Conservation (phyloP, 2,113 vertebrate genomes). For the Kryptolebias marmoratus region DNA sequence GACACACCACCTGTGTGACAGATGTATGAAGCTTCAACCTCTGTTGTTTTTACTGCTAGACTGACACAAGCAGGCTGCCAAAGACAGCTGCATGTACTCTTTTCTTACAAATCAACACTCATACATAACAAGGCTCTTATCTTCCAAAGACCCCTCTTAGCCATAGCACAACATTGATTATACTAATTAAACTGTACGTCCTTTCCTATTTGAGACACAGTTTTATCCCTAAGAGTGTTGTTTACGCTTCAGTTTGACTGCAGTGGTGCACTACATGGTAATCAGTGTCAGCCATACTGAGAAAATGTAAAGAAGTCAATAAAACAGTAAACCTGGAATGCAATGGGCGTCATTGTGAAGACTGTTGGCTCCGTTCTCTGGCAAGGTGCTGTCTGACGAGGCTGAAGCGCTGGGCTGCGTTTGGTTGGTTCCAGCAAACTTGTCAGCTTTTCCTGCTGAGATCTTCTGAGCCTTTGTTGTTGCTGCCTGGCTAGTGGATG, state of each 20-base stretch:
- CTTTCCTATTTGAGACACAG: slow-evolving; percentile 9
- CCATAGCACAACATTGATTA: slow-evolving; percentile 28
- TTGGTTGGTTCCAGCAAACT: slow-evolving; percentile 44
- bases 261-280: slow-evolving; percentile 20
- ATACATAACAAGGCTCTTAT: slow-evolving; percentile 18
- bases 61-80: slow-evolving; percentile 31
- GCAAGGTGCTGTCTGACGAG: slow-evolving; percentile 80
- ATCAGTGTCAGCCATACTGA: slow-evolving; percentile 24
- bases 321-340: slow-evolving; percentile 72
- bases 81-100: slow-evolving; percentile 24
- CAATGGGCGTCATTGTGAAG: slow-evolving; percentile 67
- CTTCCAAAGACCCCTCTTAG: slow-evolving; percentile 32
- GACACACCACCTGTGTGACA: slow-evolving; percentile 36
- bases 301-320: slow-evolving; percentile 45
- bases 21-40: slow-evolving; percentile 38
- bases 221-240: not conserved
- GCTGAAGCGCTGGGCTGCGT: slow-evolving; percentile 58
- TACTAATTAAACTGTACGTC: slow-evolving; percentile 31
- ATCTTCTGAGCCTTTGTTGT: slow-evolving; percentile 80
- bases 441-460: slow-evolving; percentile 73
- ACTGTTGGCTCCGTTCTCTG: slow-evolving; percentile 76
- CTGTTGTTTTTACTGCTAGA: slow-evolving; percentile 24
- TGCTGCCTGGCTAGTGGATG: slow-evolving; percentile 72
- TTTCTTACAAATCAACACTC: slow-evolving; percentile 40
- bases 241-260: slow-evolving; percentile 16